Percentiles rank a stretch among this genome's conserved stretches.
phyloP scores from a whole-genome alignment of 2,797 vertebrate genomes.

The Lagorchestes hirsutus region DNA sequence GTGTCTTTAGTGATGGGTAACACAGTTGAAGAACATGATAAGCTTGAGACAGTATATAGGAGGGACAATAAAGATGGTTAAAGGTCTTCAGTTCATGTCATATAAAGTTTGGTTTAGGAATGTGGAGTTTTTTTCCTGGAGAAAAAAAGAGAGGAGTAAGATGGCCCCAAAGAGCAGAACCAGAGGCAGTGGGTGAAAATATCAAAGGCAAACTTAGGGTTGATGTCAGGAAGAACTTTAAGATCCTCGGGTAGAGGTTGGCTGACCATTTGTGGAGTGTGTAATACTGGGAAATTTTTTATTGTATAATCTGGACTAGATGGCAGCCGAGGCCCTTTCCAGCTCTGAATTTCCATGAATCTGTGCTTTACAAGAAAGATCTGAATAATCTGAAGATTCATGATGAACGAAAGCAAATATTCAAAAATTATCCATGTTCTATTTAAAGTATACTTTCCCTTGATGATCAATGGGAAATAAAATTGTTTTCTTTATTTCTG shows the following conservation, averaged over 20 bases:
- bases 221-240: neutral
- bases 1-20: neutral
- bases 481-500: neutral
- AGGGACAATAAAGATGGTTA: neutral
- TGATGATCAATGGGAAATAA: neutral
- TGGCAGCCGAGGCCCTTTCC: neutral
- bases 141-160: neutral
- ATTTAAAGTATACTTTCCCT: slow-evolving; percentile 7
- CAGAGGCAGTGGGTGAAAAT: neutral
- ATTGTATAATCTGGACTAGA: neutral
- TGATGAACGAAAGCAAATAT: neutral
- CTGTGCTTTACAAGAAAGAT: neutral
- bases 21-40: neutral
- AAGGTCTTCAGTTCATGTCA: neutral
- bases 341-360: neutral
- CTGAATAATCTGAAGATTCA: neutral
- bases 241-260: neutral
- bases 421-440: neutral
- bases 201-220: neutral
- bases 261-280: neutral
- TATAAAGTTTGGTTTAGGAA: neutral
- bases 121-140: neutral
- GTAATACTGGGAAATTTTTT: neutral
- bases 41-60: neutral
- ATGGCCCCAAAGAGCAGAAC: neutral